Percentiles rank a stretch among this genome's conserved stretches.
phyloP scores from a whole-genome alignment of 2,113 vertebrate genomes.

The Passer domesticus region DNA sequence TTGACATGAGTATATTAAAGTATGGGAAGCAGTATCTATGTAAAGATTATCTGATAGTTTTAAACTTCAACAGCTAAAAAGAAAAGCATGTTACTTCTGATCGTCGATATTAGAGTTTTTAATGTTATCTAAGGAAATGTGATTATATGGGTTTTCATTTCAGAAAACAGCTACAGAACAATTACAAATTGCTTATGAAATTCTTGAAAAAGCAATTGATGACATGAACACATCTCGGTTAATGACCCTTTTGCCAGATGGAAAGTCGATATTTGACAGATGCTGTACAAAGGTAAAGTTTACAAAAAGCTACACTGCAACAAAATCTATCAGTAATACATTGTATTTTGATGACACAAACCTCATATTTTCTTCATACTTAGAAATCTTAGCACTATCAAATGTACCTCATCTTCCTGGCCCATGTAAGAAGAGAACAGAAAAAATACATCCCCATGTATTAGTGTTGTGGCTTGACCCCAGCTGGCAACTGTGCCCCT shows the following conservation, averaged over 20 bases:
- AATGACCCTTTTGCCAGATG: constrained; percentile 55
- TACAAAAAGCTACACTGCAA: not conserved
- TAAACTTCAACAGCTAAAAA: not conserved
- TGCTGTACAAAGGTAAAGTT: constrained; percentile 79
- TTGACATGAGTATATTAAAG: not conserved
- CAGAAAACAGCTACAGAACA: constrained; percentile 78
- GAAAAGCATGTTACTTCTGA: not conserved
- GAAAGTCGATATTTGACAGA: constrained; percentile 75
- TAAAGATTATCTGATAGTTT: not conserved
- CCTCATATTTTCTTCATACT: not conserved
- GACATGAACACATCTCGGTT: constrained; percentile 66
- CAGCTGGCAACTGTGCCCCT: not conserved
- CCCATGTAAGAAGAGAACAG: not conserved
- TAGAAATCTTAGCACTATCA: not conserved
- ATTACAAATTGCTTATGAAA: constrained; percentile 76
- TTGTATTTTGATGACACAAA: not conserved
- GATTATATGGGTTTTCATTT: constrained; percentile 47
- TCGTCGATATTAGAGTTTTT: not conserved
- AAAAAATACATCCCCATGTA: not conserved
- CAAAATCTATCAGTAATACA: not conserved
- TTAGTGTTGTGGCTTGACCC: not conserved
- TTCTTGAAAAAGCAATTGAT: constrained; percentile 76
- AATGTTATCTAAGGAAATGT: not conserved
- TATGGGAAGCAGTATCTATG: not conserved
- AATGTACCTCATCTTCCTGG: not conserved